phyloP scores from a whole-genome alignment of 2,888 invertebrate species.

The Caenorhabditis panamensis region DNA sequence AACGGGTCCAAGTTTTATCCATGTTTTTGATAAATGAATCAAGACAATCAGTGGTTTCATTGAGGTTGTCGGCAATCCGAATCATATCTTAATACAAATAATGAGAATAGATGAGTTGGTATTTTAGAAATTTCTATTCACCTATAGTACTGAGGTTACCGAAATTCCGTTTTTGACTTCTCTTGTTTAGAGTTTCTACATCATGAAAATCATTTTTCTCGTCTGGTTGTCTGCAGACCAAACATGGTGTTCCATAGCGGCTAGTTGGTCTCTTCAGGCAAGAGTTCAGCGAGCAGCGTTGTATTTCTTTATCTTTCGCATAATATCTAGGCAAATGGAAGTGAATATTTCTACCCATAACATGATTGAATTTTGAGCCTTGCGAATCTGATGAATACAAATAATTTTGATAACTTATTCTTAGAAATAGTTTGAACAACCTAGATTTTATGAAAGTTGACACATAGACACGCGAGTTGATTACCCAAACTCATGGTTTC shows the following conservation, averaged over 20 bases:
- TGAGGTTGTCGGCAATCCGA: slow-evolving; percentile 70
- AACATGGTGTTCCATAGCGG: slow-evolving; percentile 54
- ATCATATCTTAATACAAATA: slow-evolving; percentile 54
- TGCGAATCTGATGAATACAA: too few relatives aligned
- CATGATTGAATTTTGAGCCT: too few relatives aligned
- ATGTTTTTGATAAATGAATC: slow-evolving; percentile 68
- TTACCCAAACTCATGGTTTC: too few relatives aligned
- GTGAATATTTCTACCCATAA: slow-evolving; percentile 42
- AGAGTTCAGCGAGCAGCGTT: background rate
- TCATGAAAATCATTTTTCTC: slow-evolving; percentile 64
- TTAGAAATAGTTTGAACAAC: too few relatives aligned
- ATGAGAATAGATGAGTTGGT: background rate
- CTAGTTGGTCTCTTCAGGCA: background rate
- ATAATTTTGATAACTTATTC: too few relatives aligned
- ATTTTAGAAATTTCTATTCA: too few relatives aligned
- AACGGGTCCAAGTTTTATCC: slow-evolving; percentile 56
- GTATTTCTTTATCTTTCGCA: slow-evolving; percentile 70
- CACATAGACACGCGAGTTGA: too few relatives aligned
- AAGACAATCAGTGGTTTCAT: slow-evolving; percentile 71
- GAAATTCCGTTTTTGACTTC: background rate
- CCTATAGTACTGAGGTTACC: too few relatives aligned
- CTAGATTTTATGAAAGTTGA: too few relatives aligned
- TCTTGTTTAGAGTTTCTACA: slow-evolving; percentile 65
- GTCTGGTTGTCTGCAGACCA: slow-evolving; percentile 64
- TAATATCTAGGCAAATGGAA: slow-evolving; percentile 75